Percentiles rank a stretch among this genome's conserved stretches.
Conservation (phyloP, 2,113 vertebrate species). For the Cairina moschata region DNA sequence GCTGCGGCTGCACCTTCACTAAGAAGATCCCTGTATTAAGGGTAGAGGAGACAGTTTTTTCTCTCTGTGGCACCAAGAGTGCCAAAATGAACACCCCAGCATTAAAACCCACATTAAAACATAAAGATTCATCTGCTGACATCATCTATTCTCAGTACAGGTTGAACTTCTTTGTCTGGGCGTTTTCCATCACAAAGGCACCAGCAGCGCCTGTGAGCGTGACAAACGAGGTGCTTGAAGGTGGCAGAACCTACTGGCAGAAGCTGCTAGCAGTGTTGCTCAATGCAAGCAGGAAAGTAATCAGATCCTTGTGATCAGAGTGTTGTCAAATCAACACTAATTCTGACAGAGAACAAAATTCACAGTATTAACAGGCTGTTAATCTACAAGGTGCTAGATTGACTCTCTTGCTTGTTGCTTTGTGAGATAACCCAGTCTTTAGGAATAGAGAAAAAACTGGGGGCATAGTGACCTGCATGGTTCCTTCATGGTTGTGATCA, state of each 20-base stretch:
- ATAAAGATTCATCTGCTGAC: neutral
- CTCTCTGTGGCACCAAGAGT: fast-evolving
- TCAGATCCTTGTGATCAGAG: neutral
- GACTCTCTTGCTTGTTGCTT: neutral
- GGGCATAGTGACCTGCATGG: neutral
- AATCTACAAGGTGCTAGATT: neutral
- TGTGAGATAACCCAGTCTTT: neutral
- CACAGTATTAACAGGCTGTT: neutral
- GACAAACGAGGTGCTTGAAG: neutral
- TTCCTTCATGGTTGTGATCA: neutral
- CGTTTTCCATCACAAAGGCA: neutral
- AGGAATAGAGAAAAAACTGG: neutral
- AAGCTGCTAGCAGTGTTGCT: neutral
- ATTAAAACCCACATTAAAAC: neutral
- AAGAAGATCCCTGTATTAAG: neutral
- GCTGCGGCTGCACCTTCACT: neutral
- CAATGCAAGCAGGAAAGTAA: neutral
- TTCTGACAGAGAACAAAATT: neutral
- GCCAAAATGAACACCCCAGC: neutral
- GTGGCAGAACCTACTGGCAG: neutral
- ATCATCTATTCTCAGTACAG: neutral
- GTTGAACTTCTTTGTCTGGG: neutral
- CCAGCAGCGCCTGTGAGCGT: neutral
- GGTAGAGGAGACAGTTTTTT: neutral
- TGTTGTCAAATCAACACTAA: neutral